Conservation (phyloP, 2,113 vertebrate genomes). For the Mormyrus iriodes region DNA sequence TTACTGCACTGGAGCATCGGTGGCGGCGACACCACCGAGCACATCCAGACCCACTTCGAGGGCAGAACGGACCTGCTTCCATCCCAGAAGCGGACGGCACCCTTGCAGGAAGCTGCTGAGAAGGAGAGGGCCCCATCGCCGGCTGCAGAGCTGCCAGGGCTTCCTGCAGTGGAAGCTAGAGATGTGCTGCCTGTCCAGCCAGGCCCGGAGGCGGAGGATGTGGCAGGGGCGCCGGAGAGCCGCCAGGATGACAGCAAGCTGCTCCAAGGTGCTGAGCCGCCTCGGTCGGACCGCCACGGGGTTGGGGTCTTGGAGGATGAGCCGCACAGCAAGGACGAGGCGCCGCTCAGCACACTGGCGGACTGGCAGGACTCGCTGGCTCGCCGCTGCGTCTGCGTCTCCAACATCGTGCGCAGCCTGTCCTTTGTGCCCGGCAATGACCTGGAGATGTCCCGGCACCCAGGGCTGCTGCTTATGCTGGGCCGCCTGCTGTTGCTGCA, state of each 20-base stretch:
- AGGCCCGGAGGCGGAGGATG: constrained; percentile 55
- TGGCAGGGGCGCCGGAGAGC: constrained; percentile 39
- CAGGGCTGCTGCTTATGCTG: constrained; percentile 87
- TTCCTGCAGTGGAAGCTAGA: constrained; percentile 62
- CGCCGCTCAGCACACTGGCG: constrained; percentile 81
- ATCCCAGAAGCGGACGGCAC: constrained; percentile 54
- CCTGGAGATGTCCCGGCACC: constrained; percentile 96
- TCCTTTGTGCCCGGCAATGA: constrained; percentile 96
- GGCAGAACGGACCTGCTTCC: constrained; percentile 71
- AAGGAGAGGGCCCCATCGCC: neutral
- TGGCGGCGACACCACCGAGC: constrained; percentile 93
- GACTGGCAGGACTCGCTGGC: constrained; percentile 96
- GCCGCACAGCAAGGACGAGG: constrained; percentile 97
- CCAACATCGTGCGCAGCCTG: constrained; percentile 95
- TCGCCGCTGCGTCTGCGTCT: constrained; percentile 89
- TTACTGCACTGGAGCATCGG: constrained; percentile 94
- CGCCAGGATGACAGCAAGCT: constrained; percentile 66
- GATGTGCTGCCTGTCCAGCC: constrained; percentile 67
- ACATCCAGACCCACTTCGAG: constrained; percentile 98
- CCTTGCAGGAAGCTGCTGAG: constrained; percentile 21
- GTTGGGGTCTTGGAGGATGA: constrained; percentile 90
- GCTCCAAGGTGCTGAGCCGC: constrained; percentile 59
- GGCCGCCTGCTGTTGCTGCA: constrained; percentile 91
- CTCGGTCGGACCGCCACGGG: constrained; percentile 61
- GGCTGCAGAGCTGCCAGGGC: neutral